Conservation (phyloP, 2,797 vertebrate genomes). For the Pantherophis vulpinus region DNA sequence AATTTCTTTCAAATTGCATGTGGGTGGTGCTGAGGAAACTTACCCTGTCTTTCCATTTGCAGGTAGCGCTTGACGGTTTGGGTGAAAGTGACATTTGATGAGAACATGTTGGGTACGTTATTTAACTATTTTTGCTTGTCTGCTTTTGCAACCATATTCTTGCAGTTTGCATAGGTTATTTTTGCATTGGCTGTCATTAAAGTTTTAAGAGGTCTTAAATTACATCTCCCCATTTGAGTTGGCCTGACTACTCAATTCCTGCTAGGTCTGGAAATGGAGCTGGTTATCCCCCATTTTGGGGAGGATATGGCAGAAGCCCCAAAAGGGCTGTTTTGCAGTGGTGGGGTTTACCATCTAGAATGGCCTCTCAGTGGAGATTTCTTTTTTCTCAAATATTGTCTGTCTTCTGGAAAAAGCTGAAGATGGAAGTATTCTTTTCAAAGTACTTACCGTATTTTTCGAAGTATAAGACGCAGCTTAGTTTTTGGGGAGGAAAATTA, state of each 20-base stretch:
- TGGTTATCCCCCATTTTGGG: background rate
- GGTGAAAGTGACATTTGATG: background rate
- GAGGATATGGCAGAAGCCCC: background rate
- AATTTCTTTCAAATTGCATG: slow-evolving; percentile 40
- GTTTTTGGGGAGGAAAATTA: too few relatives aligned
- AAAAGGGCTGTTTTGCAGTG: background rate
- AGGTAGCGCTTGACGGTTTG: slow-evolving; percentile 51
- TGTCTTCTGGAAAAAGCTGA: background rate
- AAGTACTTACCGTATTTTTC: background rate
- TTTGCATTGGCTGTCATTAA: background rate
- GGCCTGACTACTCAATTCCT: background rate
- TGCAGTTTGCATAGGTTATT: background rate
- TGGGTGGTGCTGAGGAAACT: slow-evolving; percentile 42
- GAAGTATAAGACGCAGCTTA: too few relatives aligned
- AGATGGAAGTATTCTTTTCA: background rate
- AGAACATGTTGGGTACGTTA: slow-evolving; percentile 9
- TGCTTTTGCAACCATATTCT: background rate
- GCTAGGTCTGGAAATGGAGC: background rate
- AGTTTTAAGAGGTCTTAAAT: background rate
- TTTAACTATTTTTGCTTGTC: background rate
- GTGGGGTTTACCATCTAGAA: background rate
- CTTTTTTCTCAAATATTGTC: background rate
- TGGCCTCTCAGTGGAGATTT: background rate
- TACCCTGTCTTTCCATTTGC: slow-evolving; percentile 65
- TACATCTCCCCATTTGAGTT: background rate